Percentiles rank a stretch among this genome's conserved stretches.
Evolutionary conservation across 2,797 vertebrate species (phyloP).

Genomic region (Kryptolebias ocellatus): DNA sequence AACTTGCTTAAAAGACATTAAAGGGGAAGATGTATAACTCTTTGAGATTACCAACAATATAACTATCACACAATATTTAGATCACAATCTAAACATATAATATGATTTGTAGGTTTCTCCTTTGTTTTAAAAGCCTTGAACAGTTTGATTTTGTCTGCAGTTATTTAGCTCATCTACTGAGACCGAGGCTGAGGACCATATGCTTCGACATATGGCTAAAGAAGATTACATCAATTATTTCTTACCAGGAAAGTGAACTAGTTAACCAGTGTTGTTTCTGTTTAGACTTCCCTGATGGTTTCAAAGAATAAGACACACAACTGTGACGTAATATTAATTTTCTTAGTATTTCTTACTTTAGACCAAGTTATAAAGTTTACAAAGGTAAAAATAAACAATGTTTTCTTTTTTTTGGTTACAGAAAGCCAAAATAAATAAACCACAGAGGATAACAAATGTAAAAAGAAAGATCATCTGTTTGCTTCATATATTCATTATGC

Average conservation of each 20-base stretch:
- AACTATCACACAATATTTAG: conserved; percentile 1
- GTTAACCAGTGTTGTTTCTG: conserved; percentile 11
- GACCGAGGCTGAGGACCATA: conserved; percentile 46
- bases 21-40: conserved; percentile 5
- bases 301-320: neutral
- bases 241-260: conserved; percentile 38
- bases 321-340: neutral
- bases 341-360: neutral
- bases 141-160: conserved; percentile 23
- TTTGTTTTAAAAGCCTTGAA: conserved; percentile 36
- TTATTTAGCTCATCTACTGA: conserved; percentile 21
- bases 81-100: conserved; percentile 31
- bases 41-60: conserved; percentile 2
- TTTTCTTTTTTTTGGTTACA: neutral
- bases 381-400: conserved; percentile 2
- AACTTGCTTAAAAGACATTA: conserved; percentile 10
- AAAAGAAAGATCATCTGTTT: conserved; percentile 6
- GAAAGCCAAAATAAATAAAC: conserved; percentile 5
- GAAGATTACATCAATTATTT: conserved; percentile 67
- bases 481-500: conserved; percentile 18
- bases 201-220: conserved; percentile 60
- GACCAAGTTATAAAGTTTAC: neutral
- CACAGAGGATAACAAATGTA: conserved; percentile 4
- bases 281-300: neutral
- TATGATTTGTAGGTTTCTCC: conserved; percentile 36